A percentile compares a stretch with the other conserved stretches of the same genome.
Evolutionary conservation across 1,140 invertebrate species (phyloP).

Genomic region (Lasaia peninsularis): DNA sequence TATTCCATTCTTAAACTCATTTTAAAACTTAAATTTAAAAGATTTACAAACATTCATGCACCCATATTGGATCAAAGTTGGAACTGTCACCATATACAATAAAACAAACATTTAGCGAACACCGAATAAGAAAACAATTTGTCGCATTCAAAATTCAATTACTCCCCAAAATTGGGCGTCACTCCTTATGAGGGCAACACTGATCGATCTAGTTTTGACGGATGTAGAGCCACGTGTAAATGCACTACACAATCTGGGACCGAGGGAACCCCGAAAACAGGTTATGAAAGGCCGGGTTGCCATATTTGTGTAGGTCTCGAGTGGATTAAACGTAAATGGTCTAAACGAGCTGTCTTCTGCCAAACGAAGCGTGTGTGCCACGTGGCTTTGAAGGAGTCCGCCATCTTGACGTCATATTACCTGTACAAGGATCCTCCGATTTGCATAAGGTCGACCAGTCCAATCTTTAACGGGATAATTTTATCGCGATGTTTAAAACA

Average conservation of each 20-base stretch:
- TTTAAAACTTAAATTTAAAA: too few species aligned
- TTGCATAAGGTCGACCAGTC: constrained; percentile 43
- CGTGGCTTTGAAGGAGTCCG: constrained; percentile 40
- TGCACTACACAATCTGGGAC: constrained; percentile 38
- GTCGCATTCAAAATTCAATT: background rate
- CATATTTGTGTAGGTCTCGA: constrained; percentile 67
- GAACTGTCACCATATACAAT: too few species aligned
- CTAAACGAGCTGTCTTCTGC: constrained; percentile 66
- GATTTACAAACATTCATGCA: too few species aligned
- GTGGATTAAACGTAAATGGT: constrained; percentile 74
- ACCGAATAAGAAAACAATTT: background rate
- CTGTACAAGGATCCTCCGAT: constrained; percentile 37
- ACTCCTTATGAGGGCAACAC: background rate
- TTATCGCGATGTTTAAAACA: constrained; percentile 25
- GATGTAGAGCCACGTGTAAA: constrained; percentile 39
- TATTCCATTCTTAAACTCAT: too few species aligned
- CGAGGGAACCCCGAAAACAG: constrained; percentile 73
- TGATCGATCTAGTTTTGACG: constrained; percentile 23
- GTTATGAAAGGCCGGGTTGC: constrained; percentile 70
- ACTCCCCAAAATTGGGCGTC: background rate
- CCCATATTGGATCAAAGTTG: too few species aligned
- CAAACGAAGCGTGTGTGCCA: constrained; percentile 47
- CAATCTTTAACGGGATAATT: constrained; percentile 21
- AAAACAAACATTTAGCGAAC: too few species aligned
- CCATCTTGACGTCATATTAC: constrained; percentile 49